Evolutionary conservation across 2,888 invertebrate genomes (phyloP).

Genomic region (Thelaira solivaga): DNA sequence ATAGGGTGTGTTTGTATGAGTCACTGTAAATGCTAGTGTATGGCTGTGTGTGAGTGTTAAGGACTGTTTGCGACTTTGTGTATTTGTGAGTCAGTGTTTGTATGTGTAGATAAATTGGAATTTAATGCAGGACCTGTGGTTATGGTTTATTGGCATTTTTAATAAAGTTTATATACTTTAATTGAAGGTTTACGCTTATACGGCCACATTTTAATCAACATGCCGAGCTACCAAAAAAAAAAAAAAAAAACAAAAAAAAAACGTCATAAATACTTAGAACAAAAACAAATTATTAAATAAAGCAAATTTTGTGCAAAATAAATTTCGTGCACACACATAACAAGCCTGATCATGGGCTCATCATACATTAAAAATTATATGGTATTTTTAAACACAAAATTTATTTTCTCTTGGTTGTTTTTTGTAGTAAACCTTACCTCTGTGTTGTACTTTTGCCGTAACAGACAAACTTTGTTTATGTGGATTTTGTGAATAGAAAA

Average conservation of each 20-base stretch:
- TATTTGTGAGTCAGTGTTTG: too few relatives aligned
- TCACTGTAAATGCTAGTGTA: background rate
- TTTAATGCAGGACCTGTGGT: slow-evolving; percentile 55
- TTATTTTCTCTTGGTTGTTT: too few relatives aligned
- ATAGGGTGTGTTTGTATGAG: background rate
- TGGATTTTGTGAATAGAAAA: too few relatives aligned
- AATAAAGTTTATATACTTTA: slow-evolving; percentile 57
- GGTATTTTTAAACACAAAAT: too few relatives aligned
- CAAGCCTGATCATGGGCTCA: background rate
- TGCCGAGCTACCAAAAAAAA: background rate
- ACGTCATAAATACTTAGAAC: too few relatives aligned
- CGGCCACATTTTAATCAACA: slow-evolving; percentile 58
- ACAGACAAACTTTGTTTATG: too few relatives aligned
- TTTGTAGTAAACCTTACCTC: too few relatives aligned
- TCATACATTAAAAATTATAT: slow-evolving; percentile 1
- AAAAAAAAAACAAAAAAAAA: background rate
- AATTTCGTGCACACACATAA: background rate
- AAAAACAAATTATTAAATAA: slow-evolving; percentile 8
- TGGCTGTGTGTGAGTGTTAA: background rate
- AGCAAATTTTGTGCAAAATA: slow-evolving; percentile 21
- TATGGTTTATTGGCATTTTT: slow-evolving; percentile 59
- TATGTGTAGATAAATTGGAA: slow-evolving; percentile 16
- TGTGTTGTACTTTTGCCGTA: too few relatives aligned
- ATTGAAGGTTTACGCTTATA: slow-evolving; percentile 56
- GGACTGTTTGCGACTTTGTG: background rate